Base-by-base conservation (phyloP, 2,888 invertebrate genomes). In the Diabrotica balteata region DNA sequence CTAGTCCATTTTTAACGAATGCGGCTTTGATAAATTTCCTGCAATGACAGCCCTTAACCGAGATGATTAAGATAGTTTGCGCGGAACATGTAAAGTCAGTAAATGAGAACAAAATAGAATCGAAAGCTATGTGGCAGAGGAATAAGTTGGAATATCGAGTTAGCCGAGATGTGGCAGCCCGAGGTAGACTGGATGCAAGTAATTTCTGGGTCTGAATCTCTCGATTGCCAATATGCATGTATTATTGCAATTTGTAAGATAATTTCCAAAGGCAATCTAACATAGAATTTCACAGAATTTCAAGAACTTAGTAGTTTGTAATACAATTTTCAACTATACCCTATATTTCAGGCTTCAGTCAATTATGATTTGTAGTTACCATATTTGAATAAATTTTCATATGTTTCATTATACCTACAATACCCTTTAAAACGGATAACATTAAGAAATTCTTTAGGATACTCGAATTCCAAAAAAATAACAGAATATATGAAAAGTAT, bases 191-290 rank as follows among this genome's bases (percentile, higher is more conserved):
- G 73, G 71, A 75, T 76, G 76, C 77, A 76, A 75, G 73, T 71
- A 72, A 64, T 69, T 57, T 64, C 67, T 68, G 61, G 63, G 63
- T 73, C 68, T 68, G 73, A 71, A 72, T 77, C 76, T 77, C 76
- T 73, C 78, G 77, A 80, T 80, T 80, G 79, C 78, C 80, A 80
- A 80, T 80, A 80, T 80, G 80, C 80, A 80, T 80, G 80, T 77
- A 80, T 80, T 80, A 80, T 80, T 79, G 79, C 80, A 80, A 80
- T 80, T 80, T 79, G 79, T 79, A 76, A 77, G 77, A 78, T 80
- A 80, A 82, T 80, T 80, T 77, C 75, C 75, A 78, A 79, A 78
- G 78, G 78, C 78, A 77, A 77, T 78, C 76, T 74, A 76, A 76
- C 75, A 64, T 59, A 70, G 71, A 76, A 78, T 77, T 76, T 73